Evolutionary conservation across 2,888 invertebrate genomes (phyloP).

Genomic region (Diarsia dahlii): DNA sequence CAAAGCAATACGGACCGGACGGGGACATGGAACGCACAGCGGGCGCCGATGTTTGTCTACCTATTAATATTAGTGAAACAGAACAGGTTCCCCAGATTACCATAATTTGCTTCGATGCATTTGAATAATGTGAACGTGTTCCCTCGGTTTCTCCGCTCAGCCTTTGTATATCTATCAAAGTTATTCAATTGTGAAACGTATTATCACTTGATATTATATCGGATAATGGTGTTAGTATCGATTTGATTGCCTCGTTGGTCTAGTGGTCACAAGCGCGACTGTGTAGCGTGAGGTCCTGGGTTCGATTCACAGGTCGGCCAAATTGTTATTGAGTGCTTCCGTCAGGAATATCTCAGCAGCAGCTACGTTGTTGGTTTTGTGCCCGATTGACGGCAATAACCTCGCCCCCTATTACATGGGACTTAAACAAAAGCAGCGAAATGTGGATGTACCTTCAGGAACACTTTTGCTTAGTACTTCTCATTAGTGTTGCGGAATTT

Average conservation of each 20-base stretch:
- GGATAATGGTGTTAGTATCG: constrained; percentile 69
- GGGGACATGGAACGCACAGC: constrained; percentile 63
- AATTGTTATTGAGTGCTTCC: too few species aligned
- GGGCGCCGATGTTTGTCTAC: constrained; percentile 82
- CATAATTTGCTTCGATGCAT: constrained; percentile 91
- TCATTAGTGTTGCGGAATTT: too few species aligned
- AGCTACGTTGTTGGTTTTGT: too few species aligned
- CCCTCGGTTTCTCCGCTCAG: constrained; percentile 77
- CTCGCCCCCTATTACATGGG: too few species aligned
- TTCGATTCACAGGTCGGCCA: too few species aligned
- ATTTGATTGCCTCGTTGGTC: constrained; percentile 25
- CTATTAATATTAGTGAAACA: constrained; percentile 89
- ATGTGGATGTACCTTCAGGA: too few species aligned
- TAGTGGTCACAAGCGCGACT: too few species aligned
- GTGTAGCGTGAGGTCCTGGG: too few species aligned
- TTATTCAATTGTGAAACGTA: constrained; percentile 84
- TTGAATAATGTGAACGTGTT: constrained; percentile 90
- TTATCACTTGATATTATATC: constrained; percentile 76
- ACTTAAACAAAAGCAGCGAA: too few species aligned
- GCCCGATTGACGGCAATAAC: too few species aligned
- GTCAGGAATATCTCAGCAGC: too few species aligned
- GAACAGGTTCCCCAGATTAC: constrained; percentile 90
- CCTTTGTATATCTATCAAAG: constrained; percentile 82
- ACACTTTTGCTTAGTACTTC: too few species aligned
- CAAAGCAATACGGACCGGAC: constrained; percentile 69